These are phyloP conservation scores for Smutsia temminckii DNA, from an alignment of 2,797 vertebrate genomes.

Conservation along the genomic window DNA sequence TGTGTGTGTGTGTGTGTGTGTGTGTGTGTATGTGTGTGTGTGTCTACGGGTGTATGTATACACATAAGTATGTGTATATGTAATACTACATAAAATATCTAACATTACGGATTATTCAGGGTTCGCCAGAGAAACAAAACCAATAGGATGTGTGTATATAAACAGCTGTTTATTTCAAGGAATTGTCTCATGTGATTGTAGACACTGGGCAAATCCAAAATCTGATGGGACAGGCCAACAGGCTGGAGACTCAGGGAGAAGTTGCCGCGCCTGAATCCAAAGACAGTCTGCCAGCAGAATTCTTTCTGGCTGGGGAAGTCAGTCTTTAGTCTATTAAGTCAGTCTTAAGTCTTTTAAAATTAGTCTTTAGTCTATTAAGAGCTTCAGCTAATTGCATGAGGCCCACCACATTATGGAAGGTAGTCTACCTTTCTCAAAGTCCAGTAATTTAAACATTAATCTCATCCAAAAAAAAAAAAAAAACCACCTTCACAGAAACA, in stretches of 20 bases:
- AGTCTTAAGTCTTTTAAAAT: too few species aligned
- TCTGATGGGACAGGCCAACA: not conserved
- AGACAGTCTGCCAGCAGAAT: not conserved
- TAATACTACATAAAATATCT: not conserved
- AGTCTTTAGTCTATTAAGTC: not conserved
- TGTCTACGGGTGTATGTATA: not conserved
- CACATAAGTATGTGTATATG: not conserved
- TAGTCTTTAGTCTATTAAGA: not conserved
- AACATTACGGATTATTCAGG: not conserved
- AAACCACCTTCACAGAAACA: not conserved
- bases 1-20: not conserved
- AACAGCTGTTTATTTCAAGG: not conserved
- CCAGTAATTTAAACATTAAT: not conserved
- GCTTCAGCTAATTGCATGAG: not conserved
- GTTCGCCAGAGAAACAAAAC: not conserved
- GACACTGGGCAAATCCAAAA: not conserved
- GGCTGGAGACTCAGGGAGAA: not conserved
- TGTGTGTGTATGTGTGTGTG: not conserved
- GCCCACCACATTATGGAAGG: not conserved
- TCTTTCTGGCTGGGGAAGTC: not conserved
- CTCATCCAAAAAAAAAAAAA: not conserved
- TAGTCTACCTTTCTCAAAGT: not conserved
- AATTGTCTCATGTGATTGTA: not conserved
- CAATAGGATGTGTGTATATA: not conserved
- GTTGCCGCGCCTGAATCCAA: not conserved